Evolutionary conservation across 2,113 vertebrate genomes (phyloP), one percentile per base, ranked within the genome.

Genomic region (Leucopsar rothschildi): DNA sequence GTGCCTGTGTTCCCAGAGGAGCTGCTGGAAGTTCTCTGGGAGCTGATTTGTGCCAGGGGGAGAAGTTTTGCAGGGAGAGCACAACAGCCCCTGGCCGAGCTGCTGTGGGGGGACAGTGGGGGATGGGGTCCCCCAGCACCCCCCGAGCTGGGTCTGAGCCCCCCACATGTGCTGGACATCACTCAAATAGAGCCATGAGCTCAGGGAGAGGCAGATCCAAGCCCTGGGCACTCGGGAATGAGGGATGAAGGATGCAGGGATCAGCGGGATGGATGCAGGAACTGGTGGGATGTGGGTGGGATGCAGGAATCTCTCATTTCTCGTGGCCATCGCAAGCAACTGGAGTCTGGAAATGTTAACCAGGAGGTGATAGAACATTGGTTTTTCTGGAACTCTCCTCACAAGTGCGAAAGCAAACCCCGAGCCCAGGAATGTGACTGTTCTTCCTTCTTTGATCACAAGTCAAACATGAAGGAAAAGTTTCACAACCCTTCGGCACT

Each of bases 31-130:
- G 35, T 0, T 40, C 50, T 13, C 29, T 59, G 80, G 39, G 22
- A 39, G 40, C 11, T 55, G 57, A 33, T 42, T 35, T 31, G 25
- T 72, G 39, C 15, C 47, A 15, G 73, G 21, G n/a, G 15, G 50
- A 45, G 45, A 47, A 75, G 14, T 40, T 80, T 31, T 0, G 0
- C 5, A 39, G 18, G 45, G 44, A 24, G 40, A 35, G 24, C 5
- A 0, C 1, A 10, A 0, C 8, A 22, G 2, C 4, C 1, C 5
- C 1, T 3, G 37, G 71, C 22, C 2, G 22, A 93, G 88, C 72
- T 70, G 69, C 85, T 76, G 44, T 6, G 44, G 63, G 44, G 35
- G 27, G 40, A 53, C 0, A 2, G 15, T 1, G 49, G 11, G 76
- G 25, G 11, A 5, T 11, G 53, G 77, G 84, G 44, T 17, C 49